These are phyloP conservation scores for Tetrao urogallus DNA, from an alignment of 2,113 vertebrate species.

Conservation along the genomic window DNA sequence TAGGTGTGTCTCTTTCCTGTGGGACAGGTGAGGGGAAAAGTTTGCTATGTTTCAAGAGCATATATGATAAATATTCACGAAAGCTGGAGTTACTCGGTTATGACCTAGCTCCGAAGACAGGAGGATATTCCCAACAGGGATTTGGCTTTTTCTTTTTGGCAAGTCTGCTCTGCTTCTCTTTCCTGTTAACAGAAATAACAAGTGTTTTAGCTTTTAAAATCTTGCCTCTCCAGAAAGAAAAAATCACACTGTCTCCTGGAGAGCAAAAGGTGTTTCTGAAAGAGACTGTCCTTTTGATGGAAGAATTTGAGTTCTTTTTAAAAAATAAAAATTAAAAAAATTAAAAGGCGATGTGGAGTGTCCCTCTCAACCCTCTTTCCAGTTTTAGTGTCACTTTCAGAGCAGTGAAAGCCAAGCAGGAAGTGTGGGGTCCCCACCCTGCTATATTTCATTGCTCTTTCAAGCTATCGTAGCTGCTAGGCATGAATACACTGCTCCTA, in stretches of 20 bases:
- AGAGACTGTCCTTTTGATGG: not conserved
- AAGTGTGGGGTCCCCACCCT: not conserved
- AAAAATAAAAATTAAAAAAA: not conserved
- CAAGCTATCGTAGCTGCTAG: not conserved
- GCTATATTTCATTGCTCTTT: not conserved
- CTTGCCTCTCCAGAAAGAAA: not conserved
- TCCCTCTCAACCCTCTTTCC: not conserved
- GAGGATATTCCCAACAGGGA: not conserved
- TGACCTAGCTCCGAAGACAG: not conserved
- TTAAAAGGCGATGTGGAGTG: not conserved
- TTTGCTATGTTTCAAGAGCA: not conserved
- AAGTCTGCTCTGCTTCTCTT: not conserved
- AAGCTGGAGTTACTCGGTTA: fast-evolving
- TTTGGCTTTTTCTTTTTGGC: not conserved
- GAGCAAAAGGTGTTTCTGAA: not conserved
- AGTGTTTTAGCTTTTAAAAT: not conserved
- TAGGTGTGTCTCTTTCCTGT: not conserved
- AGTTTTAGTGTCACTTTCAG: not conserved
- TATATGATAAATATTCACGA: not conserved
- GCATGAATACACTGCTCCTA: fast-evolving
- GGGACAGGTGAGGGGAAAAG: not conserved
- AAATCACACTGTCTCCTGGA: not conserved
- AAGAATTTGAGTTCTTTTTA: not conserved
- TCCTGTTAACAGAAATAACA: not conserved
- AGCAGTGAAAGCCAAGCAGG: not conserved